phyloP scores from a whole-genome alignment of 2,113 vertebrate species.

The Myotis lucifugus region DNA sequence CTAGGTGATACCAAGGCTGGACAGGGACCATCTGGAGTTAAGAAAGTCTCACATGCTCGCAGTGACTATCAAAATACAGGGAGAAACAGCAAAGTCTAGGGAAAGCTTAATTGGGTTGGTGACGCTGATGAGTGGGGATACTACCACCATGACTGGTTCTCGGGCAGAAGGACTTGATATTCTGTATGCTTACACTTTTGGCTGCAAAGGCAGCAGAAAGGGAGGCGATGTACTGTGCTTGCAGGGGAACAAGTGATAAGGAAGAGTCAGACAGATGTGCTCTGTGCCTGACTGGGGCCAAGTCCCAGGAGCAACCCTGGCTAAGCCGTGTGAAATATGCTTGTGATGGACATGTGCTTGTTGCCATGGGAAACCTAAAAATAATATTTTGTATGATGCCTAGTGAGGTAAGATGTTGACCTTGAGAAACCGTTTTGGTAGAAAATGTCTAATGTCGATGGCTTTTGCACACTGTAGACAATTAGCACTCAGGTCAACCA shows the following conservation, averaged over 20 bases:
- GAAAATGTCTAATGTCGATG: fast-evolving
- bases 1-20: not conserved
- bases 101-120: not conserved
- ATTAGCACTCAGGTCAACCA: not conserved
- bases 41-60: not conserved
- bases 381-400: not conserved
- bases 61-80: not conserved
- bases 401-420: not conserved
- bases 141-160: not conserved
- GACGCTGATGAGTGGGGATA: not conserved
- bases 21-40: not conserved
- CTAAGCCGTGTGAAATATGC: not conserved
- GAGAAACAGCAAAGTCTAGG: not conserved
- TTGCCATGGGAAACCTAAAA: not conserved
- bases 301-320: not conserved
- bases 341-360: fast-evolving
- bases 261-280: not conserved
- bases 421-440: not conserved
- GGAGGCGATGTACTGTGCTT: not conserved
- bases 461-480: not conserved
- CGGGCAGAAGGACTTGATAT: not conserved
- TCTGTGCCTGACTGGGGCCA: not conserved
- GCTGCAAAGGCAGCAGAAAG: not conserved
- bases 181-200: not conserved
- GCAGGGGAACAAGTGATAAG: not conserved